Conservation (phyloP, 2,888 invertebrate genomes). For the Melanargia galathea region DNA sequence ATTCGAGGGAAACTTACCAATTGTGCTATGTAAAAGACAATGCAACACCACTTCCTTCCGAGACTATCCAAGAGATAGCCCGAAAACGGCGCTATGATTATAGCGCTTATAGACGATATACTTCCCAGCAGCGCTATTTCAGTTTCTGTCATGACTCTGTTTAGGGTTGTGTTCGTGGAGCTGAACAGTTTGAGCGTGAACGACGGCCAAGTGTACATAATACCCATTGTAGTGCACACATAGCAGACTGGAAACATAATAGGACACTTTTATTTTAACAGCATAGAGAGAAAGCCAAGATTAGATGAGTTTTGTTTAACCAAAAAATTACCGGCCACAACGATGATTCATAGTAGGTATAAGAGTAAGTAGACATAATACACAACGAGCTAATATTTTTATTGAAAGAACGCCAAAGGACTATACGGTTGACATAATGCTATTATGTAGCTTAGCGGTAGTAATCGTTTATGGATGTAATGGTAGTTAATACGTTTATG, state of each 20-base stretch:
- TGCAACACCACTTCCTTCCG: conserved; percentile 56
- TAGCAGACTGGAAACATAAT: conserved; percentile 52
- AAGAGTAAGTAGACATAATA: no score
- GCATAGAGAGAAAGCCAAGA: no score
- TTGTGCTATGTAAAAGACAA: conserved; percentile 48
- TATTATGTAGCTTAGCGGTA: no score
- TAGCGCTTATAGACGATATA: conserved; percentile 57
- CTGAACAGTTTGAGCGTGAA: conserved; percentile 59
- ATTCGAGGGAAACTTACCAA: conserved; percentile 47
- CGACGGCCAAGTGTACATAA: conserved; percentile 65
- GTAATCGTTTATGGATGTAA: no score
- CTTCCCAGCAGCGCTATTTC: conserved; percentile 61
- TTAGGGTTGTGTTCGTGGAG: conserved; percentile 58
- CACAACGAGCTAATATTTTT: no score
- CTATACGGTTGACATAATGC: no score
- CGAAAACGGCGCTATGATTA: conserved; percentile 54
- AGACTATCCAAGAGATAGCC: conserved; percentile 53
- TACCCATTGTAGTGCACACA: conserved; percentile 55
- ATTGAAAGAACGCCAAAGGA: no score
- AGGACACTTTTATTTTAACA: background rate
- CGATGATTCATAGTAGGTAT: no score
- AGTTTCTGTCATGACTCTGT: conserved; percentile 58
- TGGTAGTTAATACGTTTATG: no score
- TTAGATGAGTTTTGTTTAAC: no score
- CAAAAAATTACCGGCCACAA: no score